phyloP scores from a whole-genome alignment of 2,888 invertebrate genomes.

The Lymantria monacha region DNA sequence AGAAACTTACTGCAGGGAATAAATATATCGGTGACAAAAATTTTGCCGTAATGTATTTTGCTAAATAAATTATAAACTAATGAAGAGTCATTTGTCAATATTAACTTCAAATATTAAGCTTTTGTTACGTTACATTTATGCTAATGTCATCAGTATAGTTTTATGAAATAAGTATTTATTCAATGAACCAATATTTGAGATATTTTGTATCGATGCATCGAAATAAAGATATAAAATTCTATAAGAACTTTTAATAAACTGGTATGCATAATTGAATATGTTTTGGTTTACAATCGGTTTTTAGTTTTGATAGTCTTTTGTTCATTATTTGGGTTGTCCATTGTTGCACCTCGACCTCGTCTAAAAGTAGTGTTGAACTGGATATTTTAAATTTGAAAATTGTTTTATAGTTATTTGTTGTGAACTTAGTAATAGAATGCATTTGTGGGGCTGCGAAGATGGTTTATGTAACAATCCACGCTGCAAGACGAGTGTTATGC shows the following conservation, averaged over 20 bases:
- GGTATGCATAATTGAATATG: not conserved
- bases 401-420: constrained; percentile 2
- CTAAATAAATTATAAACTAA: constrained; percentile 1
- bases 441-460: constrained; percentile 29
- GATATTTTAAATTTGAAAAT: constrained; percentile 16
- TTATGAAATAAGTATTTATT: constrained; percentile 11
- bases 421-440: not conserved
- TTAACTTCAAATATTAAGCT: constrained; percentile 8
- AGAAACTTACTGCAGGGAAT: constrained; percentile 56
- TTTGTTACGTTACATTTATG: constrained; percentile 30
- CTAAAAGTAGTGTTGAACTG: constrained; percentile 22
- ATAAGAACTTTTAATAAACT: too few relatives aligned
- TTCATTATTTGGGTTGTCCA: constrained; percentile 41
- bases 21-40: constrained; percentile 38
- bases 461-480: constrained; percentile 57
- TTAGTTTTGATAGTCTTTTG: constrained; percentile 34
- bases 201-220: constrained; percentile 6
- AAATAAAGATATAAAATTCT: too few relatives aligned
- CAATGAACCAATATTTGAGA: constrained; percentile 30
- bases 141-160: constrained; percentile 36
- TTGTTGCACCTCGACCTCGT: constrained; percentile 35
- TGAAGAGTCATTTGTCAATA: not conserved
- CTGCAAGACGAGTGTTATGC: constrained; percentile 44
- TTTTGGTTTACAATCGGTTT: constrained; percentile 18
- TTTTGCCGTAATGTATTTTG: constrained; percentile 3